phyloP scores from a whole-genome alignment of 2,888 invertebrate species.

The Eulithis prunata region DNA sequence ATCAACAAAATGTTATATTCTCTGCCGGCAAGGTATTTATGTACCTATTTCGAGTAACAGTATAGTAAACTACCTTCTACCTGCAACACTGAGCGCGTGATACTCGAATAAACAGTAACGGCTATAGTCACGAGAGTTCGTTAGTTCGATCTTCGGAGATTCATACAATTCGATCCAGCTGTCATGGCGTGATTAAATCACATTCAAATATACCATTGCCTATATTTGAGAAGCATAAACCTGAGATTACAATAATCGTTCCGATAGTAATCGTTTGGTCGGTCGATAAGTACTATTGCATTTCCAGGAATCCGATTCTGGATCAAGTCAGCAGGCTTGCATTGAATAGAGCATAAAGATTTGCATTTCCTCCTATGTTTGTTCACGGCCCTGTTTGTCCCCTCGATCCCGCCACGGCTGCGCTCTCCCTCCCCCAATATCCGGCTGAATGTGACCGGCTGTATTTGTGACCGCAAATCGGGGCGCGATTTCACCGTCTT shows the following conservation, averaged over 20 bases:
- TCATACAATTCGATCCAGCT: no score
- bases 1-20: slow-evolving; percentile 1
- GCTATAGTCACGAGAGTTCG: no score
- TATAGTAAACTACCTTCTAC: background rate
- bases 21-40: background rate
- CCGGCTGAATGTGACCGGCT: slow-evolving; percentile 28
- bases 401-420: slow-evolving; percentile 21
- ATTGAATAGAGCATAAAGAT: slow-evolving; percentile 6
- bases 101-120: background rate
- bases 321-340: background rate
- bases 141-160: no score
- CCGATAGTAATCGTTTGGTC: no score
- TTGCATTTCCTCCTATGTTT: slow-evolving; percentile 5
- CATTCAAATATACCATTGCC: no score
- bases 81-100: background rate
- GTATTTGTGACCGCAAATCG: slow-evolving; percentile 30
- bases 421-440: slow-evolving; percentile 34
- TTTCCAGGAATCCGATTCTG: background rate
- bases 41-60: background rate
- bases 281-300: background rate
- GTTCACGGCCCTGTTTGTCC: slow-evolving; percentile 9
- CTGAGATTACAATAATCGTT: no score
- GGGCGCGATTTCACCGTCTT: slow-evolving; percentile 18
- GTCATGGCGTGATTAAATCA: no score
- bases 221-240: no score